These are phyloP conservation scores for Agrilus mali DNA, from an alignment of 2,888 invertebrate species.

Conservation along the genomic window DNA sequence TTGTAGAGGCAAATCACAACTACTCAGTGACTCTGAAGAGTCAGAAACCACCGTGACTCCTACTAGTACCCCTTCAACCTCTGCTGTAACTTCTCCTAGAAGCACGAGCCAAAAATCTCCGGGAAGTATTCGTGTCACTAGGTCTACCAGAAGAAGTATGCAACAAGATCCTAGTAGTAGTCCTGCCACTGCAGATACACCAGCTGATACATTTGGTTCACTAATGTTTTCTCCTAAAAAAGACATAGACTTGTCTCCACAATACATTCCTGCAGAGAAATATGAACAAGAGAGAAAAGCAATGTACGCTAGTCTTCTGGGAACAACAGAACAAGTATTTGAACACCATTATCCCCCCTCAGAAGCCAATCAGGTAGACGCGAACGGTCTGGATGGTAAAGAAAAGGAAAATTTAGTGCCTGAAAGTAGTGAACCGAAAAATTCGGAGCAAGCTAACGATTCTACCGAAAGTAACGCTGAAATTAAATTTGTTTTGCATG, in stretches of 20 bases:
- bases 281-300: conserved; percentile 34
- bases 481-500: background rate
- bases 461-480: background rate
- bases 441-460: background rate
- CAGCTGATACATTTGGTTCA: conserved; percentile 21
- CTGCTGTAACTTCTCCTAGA: conserved; percentile 33
- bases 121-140: conserved; percentile 28
- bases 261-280: conserved; percentile 35
- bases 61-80: conserved; percentile 42
- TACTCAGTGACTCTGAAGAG: conserved; percentile 36
- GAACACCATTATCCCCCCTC: conserved; percentile 5
- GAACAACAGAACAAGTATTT: conserved; percentile 22
- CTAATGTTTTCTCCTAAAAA: conserved; percentile 29
- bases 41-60: conserved; percentile 36
- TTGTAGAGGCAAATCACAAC: conserved; percentile 56
- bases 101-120: conserved; percentile 20
- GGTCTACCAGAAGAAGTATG: conserved; percentile 33
- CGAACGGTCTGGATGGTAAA: background rate
- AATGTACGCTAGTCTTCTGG: conserved; percentile 32
- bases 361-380: background rate
- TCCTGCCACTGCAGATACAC: conserved; percentile 29
- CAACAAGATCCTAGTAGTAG: conserved; percentile 32
- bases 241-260: conserved; percentile 29
- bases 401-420: too few relatives aligned
- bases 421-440: too few relatives aligned